phyloP scores from a whole-genome alignment of 2,888 invertebrate species.

The Zootermopsis nevadensis region DNA sequence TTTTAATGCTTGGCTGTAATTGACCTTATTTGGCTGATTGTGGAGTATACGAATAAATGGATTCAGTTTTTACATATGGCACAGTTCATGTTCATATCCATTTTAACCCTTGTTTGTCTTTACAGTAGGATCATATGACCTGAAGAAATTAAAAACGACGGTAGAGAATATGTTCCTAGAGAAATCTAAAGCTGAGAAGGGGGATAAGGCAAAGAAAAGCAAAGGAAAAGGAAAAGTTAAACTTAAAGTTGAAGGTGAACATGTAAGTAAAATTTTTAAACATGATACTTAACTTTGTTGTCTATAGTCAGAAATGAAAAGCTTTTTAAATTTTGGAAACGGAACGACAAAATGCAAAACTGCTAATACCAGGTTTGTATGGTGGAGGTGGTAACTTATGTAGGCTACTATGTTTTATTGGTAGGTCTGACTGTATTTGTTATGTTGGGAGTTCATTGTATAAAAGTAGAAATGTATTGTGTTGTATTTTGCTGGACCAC shows the following conservation, averaged over 20 bases:
- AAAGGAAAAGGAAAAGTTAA: slow-evolving; percentile 83
- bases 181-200: slow-evolving; percentile 88
- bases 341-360: too few species aligned
- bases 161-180: slow-evolving; percentile 88
- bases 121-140: slow-evolving; percentile 80
- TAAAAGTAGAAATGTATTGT: too few species aligned
- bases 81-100: neutral
- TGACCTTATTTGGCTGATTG: neutral
- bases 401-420: too few species aligned
- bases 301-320: too few species aligned
- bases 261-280: slow-evolving; percentile 67
- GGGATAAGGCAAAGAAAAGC: slow-evolving; percentile 80
- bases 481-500: too few species aligned
- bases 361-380: too few species aligned
- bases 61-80: neutral
- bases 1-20: too few species aligned
- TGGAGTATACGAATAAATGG: neutral
- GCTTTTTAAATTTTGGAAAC: too few species aligned
- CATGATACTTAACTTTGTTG: too few species aligned
- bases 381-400: too few species aligned
- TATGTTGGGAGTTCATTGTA: too few species aligned
- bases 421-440: too few species aligned
- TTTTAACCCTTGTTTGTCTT: slow-evolving; percentile 56
- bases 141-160: slow-evolving; percentile 86
- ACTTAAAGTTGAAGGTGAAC: slow-evolving; percentile 80